Percentiles rank a stretch among this genome's conserved stretches.
phyloP scores from a whole-genome alignment of 2,888 invertebrate genomes.

The Ditula angustiorana region DNA sequence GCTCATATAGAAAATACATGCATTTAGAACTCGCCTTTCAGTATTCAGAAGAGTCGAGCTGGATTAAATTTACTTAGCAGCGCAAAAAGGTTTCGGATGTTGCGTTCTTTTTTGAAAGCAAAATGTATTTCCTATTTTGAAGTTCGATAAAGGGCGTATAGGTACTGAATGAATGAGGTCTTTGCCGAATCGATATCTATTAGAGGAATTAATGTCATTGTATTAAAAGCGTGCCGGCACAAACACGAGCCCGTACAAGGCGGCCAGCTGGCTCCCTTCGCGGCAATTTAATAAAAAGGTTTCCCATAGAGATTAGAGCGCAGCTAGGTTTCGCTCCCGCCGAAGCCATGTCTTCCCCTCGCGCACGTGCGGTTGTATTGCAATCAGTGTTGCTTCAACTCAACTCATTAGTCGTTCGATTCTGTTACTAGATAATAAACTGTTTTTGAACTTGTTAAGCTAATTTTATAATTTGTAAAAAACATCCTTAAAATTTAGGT shows the following conservation, averaged over 20 bases:
- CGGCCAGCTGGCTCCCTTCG: constrained; percentile 66
- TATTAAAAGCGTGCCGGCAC: constrained; percentile 60
- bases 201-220: constrained; percentile 71
- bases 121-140: neutral
- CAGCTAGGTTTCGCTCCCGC: constrained; percentile 27
- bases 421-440: neutral
- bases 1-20: constrained; percentile 40
- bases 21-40: constrained; percentile 25
- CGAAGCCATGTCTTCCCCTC: constrained; percentile 20
- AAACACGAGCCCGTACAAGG: constrained; percentile 80
- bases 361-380: constrained; percentile 21
- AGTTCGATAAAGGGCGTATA: neutral
- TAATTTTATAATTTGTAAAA: neutral
- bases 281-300: constrained; percentile 83
- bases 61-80: constrained; percentile 33
- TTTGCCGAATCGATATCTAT: constrained; percentile 48
- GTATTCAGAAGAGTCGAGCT: constrained; percentile 30
- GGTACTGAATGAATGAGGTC: neutral
- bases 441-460: too few relatives aligned
- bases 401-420: constrained; percentile 21
- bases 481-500: too few relatives aligned
- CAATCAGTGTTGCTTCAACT: constrained; percentile 34
- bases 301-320: constrained; percentile 68
- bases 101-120: neutral
- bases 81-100: constrained; percentile 20